Evolutionary conservation across 2,797 vertebrate genomes (phyloP).

Genomic region (Sciaenops ocellatus): DNA sequence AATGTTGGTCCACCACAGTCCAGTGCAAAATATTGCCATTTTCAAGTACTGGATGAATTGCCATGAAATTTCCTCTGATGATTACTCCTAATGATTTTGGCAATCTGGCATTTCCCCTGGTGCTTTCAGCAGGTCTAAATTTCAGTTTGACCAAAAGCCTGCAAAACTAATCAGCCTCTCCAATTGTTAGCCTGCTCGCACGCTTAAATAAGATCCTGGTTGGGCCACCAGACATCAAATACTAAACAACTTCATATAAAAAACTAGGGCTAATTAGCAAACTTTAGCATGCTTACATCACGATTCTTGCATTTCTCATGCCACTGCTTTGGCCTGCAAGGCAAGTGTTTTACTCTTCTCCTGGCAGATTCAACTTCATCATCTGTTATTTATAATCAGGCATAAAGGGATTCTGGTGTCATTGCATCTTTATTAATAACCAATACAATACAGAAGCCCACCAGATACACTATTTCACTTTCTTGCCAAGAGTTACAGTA

Average conservation of each 20-base stretch:
- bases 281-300: too few relatives aligned
- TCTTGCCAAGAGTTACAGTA: neutral
- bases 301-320: too few relatives aligned
- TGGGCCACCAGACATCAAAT: too few relatives aligned
- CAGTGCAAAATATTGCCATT: slow-evolving; percentile 23
- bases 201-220: too few relatives aligned
- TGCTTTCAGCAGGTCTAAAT: too few relatives aligned
- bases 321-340: too few relatives aligned
- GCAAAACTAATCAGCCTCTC: too few relatives aligned
- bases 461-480: neutral
- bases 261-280: too few relatives aligned
- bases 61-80: neutral
- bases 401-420: neutral
- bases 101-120: neutral
- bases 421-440: neutral
- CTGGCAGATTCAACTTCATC: neutral
- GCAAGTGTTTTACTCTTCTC: neutral
- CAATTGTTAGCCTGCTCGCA: too few relatives aligned
- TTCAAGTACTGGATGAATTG: slow-evolving; percentile 27
- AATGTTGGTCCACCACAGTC: neutral
- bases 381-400: neutral
- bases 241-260: too few relatives aligned
- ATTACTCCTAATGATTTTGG: slow-evolving; percentile 1
- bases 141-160: too few relatives aligned
- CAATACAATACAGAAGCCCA: neutral